These are phyloP conservation scores for Naja naja DNA, from an alignment of 2,113 vertebrate species.

Conservation along the genomic window DNA sequence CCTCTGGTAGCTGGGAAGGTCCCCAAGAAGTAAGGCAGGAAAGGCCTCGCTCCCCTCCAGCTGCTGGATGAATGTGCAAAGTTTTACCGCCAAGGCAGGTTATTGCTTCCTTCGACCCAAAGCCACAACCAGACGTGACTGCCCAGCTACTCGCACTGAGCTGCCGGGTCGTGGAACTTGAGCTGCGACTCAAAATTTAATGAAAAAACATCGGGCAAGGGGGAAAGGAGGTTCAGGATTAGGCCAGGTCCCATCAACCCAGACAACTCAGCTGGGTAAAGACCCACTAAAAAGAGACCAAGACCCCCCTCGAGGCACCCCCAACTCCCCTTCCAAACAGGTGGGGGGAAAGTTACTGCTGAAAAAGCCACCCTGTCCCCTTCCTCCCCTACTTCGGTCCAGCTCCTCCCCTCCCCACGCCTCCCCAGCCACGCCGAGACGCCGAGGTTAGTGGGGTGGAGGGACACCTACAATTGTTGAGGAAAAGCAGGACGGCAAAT, in stretches of 20 bases:
- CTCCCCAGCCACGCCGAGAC: neutral
- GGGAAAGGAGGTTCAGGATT: neutral
- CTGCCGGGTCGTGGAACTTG: neutral
- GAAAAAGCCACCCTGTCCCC: neutral
- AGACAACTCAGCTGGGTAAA: no score
- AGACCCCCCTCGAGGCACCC: no score
- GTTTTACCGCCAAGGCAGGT: neutral
- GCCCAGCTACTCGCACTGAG: neutral
- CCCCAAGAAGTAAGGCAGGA: neutral
- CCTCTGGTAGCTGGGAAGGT: neutral
- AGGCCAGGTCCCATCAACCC: neutral
- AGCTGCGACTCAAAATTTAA: neutral
- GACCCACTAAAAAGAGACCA: neutral
- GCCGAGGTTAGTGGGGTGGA: fast-evolving
- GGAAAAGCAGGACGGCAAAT: conserved; percentile 92
- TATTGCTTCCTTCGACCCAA: neutral
- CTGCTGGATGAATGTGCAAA: neutral
- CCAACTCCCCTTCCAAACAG: neutral
- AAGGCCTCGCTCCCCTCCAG: neutral
- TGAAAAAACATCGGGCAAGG: fast-evolving
- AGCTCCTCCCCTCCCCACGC: neutral
- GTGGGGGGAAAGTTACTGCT: neutral
- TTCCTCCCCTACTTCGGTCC: neutral
- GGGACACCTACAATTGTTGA: conserved; percentile 92
- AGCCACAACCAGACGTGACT: neutral